A percentile compares a stretch with the other conserved stretches of the same genome.
These are phyloP conservation scores for Tineola bisselliella DNA, from an alignment of 2,888 invertebrate species.

Conservation along the genomic window DNA sequence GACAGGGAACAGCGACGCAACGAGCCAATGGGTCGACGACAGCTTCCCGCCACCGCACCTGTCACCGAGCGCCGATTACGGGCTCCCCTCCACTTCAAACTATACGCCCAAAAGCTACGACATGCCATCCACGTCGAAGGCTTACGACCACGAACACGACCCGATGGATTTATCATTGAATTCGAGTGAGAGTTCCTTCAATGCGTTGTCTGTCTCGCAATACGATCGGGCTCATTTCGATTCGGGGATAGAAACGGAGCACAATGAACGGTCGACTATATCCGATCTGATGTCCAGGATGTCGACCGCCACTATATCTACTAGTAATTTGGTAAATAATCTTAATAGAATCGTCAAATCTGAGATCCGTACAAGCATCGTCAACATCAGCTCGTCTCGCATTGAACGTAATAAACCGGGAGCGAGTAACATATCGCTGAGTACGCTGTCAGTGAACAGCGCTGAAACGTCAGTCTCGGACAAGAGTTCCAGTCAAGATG, in stretches of 20 bases:
- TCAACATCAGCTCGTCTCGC: slow-evolving; percentile 53
- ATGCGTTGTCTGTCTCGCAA: slow-evolving; percentile 45
- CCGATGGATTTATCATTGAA: slow-evolving; percentile 31
- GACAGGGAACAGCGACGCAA: slow-evolving; percentile 43
- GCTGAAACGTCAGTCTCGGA: slow-evolving; percentile 54
- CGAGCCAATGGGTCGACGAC: slow-evolving; percentile 65
- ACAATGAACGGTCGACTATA: slow-evolving; percentile 38
- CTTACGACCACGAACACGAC: slow-evolving; percentile 38
- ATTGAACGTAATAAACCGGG: slow-evolving; percentile 36
- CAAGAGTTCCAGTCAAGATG: slow-evolving; percentile 59
- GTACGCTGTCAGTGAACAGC: slow-evolving; percentile 55
- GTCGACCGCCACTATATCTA: slow-evolving; percentile 50
- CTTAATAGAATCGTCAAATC: slow-evolving; percentile 47
- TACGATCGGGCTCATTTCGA: slow-evolving; percentile 41
- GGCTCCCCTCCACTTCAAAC: slow-evolving; percentile 21
- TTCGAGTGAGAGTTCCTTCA: slow-evolving; percentile 58
- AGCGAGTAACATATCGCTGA: slow-evolving; percentile 40
- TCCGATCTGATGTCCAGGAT: slow-evolving; percentile 54
- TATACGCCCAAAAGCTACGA: slow-evolving; percentile 29
- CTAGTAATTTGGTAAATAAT: slow-evolving; percentile 46
- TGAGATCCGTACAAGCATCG: slow-evolving; percentile 52
- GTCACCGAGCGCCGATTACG: slow-evolving; percentile 30
- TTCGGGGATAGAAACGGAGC: slow-evolving; percentile 42
- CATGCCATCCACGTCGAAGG: slow-evolving; percentile 46
- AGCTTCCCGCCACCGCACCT: slow-evolving; percentile 50